Base-by-base conservation (phyloP, 2,797 vertebrate genomes). In the Chloroceryle inda region DNA sequence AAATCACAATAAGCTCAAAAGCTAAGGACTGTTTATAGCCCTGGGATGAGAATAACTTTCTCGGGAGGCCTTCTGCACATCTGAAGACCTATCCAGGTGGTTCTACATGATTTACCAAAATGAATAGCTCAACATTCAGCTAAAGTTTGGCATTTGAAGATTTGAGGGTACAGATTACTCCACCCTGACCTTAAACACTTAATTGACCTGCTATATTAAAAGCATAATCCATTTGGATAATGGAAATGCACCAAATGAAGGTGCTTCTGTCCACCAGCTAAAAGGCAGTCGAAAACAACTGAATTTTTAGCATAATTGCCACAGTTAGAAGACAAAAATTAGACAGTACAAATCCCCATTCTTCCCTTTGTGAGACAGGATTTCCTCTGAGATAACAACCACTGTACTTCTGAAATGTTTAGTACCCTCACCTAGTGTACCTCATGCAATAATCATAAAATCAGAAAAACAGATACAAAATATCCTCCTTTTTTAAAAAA, bases 81-180 rank as follows among this genome's bases (percentile, higher is more conserved):
- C 40, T 82, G 35, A 87, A 91, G 67, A 76, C n/a, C 40, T 81
- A 92, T 95, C 58, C 45, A 86, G 49, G 53, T 84, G n/a, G 76
- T 80, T 94, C 50, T 52, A 47, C 18, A 19, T 12, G 50, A 72
- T 68, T 90, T 88, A 81, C 19, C 45, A 78, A 86, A 89, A 81
- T 10, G 6, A 84, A 35, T 64, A 90, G 27, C 40, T 81, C 53
- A 78, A 68, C 29, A 84, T 23, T 26, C 45, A 92, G 29, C n/a
- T 74, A 75, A 53, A 62, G 6, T 19, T 55, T 77, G 45, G 42
- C 37, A 58, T 19, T 42, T 52, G 14, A 88, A 68, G n/a, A 72
- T 72, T 67, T 17, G 5, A 10, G 22, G 47, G 33, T 7, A 47
- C 24, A 67, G 18, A 71, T 44, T 78, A n/a, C 20, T 74, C 40